Percentiles rank a stretch among this genome's conserved stretches.
These are phyloP conservation scores for Limnephilus rhombicus DNA, from an alignment of 2,888 invertebrate genomes.

Conservation along the genomic window DNA sequence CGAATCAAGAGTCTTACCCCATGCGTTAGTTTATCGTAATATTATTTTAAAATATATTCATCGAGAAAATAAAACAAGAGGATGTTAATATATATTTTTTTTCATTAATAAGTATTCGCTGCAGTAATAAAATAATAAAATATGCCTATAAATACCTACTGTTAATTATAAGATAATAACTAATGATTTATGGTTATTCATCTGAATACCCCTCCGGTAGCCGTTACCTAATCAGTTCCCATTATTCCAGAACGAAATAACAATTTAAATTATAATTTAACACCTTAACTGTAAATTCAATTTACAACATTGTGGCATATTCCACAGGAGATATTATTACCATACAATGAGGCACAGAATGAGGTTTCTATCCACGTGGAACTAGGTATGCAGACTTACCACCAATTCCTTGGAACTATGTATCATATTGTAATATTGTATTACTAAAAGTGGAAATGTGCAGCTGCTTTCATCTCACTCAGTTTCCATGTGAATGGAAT, in stretches of 20 bases:
- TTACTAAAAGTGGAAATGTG: background rate
- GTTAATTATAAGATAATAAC: background rate
- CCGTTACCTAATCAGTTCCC: background rate
- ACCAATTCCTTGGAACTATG: conserved; percentile 7
- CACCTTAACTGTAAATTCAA: conserved; percentile 13
- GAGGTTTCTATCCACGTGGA: conserved; percentile 2
- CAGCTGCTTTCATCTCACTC: background rate
- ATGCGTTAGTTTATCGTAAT: background rate
- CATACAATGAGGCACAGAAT: conserved; percentile 26
- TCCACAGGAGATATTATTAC: conserved; percentile 21
- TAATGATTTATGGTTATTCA: background rate
- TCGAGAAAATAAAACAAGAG: background rate
- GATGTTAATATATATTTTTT: background rate
- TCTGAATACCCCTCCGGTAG: background rate
- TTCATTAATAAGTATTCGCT: background rate
- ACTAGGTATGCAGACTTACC: conserved; percentile 9
- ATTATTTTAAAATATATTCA: background rate
- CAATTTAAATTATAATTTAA: conserved; percentile 4
- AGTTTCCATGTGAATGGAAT: background rate
- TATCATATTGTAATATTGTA: conserved; percentile 29
- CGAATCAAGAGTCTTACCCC: no score
- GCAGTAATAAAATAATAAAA: background rate
- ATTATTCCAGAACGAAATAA: background rate
- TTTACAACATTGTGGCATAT: conserved; percentile 2
- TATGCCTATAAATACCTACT: background rate